Evolutionary conservation across 2,113 vertebrate species (phyloP).

Genomic region (Herpailurus yagouaroundi): DNA sequence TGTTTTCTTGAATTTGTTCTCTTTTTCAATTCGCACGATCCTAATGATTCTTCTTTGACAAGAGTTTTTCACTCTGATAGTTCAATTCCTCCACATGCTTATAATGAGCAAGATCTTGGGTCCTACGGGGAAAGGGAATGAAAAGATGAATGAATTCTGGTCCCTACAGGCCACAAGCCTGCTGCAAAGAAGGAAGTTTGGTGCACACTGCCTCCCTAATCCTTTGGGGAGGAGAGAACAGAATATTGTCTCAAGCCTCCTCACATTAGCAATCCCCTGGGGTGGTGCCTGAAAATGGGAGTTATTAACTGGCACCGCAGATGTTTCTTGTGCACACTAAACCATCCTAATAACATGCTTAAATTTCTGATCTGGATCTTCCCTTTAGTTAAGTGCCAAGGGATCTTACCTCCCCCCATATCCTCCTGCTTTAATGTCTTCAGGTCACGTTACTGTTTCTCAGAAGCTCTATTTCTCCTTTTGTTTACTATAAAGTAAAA

Average conservation of each 20-base stretch:
- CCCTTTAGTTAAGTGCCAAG: not conserved
- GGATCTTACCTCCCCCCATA: not conserved
- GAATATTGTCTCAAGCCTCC: not conserved
- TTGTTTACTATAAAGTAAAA: not conserved
- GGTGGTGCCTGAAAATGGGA: not conserved
- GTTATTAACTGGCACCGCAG: not conserved
- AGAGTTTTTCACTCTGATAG: slow-evolving; percentile 1
- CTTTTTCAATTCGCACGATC: not conserved
- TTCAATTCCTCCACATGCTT: not conserved
- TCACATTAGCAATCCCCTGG: not conserved
- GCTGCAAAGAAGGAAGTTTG: not conserved
- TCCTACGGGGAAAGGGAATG: not conserved
- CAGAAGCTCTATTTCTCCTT: not conserved
- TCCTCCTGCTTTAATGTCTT: not conserved
- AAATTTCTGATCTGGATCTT: not conserved
- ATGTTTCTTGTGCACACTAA: not conserved
- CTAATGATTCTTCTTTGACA: slow-evolving; percentile 6
- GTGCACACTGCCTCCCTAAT: not conserved
- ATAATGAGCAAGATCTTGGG: not conserved
- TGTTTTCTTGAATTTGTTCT: not conserved
- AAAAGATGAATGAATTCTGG: slow-evolving; percentile 7
- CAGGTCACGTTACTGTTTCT: not conserved
- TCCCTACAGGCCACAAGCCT: not conserved
- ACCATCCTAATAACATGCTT: not conserved
- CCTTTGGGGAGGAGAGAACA: not conserved